Conservation (phyloP, 2,797 vertebrate genomes). For the Xenops minutus region DNA sequence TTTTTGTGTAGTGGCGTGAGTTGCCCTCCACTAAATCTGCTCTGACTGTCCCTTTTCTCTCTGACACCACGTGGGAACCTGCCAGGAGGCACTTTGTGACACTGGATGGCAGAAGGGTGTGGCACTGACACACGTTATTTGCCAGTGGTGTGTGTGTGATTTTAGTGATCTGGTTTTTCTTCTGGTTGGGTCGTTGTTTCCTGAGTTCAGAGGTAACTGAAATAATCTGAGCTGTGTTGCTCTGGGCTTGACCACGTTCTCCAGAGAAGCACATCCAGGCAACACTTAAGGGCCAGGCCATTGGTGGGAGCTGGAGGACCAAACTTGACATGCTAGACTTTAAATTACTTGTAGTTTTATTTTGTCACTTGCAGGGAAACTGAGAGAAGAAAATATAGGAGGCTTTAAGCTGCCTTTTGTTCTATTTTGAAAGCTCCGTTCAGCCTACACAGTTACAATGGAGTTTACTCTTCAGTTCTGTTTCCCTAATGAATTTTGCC, state of each 20-base stretch:
- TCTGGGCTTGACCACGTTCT: accelerated
- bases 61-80: neutral
- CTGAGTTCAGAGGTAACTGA: neutral
- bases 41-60: neutral
- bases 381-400: neutral
- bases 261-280: neutral
- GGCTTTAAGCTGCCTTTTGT: neutral
- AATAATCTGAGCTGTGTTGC: neutral
- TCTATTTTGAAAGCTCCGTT: neutral
- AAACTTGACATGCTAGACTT: neutral
- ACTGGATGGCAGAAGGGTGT: neutral
- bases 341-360: neutral
- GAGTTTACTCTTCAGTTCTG: neutral
- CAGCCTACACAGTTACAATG: neutral
- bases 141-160: accelerated
- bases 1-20: accelerated
- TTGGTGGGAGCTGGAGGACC: neutral
- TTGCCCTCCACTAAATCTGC: accelerated
- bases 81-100: neutral
- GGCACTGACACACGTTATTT: accelerated
- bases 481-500: neutral
- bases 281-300: neutral
- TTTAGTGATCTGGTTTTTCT: neutral
- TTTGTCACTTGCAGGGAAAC: no score
- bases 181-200: neutral